These are phyloP conservation scores for Oasisia sp. DNA, from an alignment of 2,888 invertebrate species.

Conservation along the genomic window DNA sequence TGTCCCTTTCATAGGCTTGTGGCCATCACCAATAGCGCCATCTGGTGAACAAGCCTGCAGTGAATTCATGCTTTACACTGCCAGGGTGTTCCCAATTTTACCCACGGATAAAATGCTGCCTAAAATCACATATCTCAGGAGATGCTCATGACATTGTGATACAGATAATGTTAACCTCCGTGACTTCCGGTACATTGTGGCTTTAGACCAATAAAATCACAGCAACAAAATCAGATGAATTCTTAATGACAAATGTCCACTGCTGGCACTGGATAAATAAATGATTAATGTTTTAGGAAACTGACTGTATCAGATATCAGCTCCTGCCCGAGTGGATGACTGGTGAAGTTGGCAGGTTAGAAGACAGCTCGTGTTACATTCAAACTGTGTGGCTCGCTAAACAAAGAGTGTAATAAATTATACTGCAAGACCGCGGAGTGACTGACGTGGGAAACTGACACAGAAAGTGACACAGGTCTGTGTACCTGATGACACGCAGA, in stretches of 20 bases:
- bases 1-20: background rate
- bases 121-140: background rate
- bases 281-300: background rate
- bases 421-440: background rate
- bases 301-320: background rate
- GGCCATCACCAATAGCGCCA: background rate
- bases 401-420: background rate
- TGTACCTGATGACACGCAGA: background rate
- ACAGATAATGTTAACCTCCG: background rate
- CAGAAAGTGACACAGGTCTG: background rate
- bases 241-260: background rate
- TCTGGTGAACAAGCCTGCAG: background rate
- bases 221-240: background rate
- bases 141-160: background rate
- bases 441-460: background rate
- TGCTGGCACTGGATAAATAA: background rate
- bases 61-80: background rate
- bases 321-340: background rate
- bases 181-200: background rate
- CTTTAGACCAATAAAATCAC: background rate
- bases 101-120: background rate
- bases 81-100: background rate
- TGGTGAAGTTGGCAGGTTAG: background rate
- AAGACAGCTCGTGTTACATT: background rate
- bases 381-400: background rate